phyloP scores from a whole-genome alignment of 30 jellyfish, hydroid and myxozoan species.

The Phacellophora camtschatica region DNA sequence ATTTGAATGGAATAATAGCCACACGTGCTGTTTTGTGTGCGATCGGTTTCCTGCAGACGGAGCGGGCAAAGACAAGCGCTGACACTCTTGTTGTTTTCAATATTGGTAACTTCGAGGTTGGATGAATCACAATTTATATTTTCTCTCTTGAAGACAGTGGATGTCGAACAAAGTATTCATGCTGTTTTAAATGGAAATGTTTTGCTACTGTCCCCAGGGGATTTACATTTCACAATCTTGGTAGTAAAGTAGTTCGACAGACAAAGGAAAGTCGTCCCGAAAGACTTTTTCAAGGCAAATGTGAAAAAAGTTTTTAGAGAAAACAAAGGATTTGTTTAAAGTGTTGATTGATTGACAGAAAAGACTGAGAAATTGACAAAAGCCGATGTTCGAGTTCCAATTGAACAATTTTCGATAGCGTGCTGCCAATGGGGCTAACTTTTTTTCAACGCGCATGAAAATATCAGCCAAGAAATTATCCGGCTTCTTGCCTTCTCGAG shows the following conservation, averaged over 20 bases:
- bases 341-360: conserved; percentile 78
- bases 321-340: conserved; percentile 49
- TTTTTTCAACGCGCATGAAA: conserved; percentile 64
- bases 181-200: background rate
- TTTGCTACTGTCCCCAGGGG: conserved; percentile 28
- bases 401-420: conserved; percentile 71
- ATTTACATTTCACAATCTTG: conserved; percentile 2
- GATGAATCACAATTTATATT: conserved; percentile 9
- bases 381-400: conserved; percentile 63
- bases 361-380: conserved; percentile 67
- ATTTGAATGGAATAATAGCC: conserved; percentile 73
- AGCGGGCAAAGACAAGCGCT: conserved; percentile 64
- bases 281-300: conserved; percentile 3
- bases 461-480: conserved; percentile 35
- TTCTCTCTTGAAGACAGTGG: conserved; percentile 8
- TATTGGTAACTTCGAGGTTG: conserved; percentile 45
- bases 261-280: conserved; percentile 36
- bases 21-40: conserved; percentile 84
- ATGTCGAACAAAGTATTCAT: conserved; percentile 6
- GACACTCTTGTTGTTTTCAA: conserved; percentile 71
- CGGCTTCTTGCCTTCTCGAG: conserved; percentile 38
- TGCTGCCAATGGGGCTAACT: conserved; percentile 72
- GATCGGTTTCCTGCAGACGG: conserved; percentile 70
- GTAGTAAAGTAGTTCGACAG: background rate
- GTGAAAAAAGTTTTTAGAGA: background rate